Evolutionary conservation across 2,888 invertebrate genomes (phyloP).

Genomic region (Troides oblongomaculatus): DNA sequence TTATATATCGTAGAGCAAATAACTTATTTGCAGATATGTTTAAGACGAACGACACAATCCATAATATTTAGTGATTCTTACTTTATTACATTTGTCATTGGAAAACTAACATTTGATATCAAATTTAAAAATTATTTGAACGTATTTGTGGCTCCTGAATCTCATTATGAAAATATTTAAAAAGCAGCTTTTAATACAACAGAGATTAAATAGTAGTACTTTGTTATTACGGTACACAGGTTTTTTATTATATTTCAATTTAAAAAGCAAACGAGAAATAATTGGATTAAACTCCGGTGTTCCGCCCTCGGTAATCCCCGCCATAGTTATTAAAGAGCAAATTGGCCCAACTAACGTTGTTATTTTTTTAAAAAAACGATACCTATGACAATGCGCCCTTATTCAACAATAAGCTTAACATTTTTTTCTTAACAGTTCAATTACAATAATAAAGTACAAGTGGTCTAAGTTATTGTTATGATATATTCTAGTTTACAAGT

Average conservation of each 20-base stretch:
- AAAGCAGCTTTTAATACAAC: not conserved
- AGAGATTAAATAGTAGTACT: slow-evolving; percentile 10
- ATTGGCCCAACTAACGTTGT: slow-evolving; percentile 28
- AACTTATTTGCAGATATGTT: too few relatives aligned
- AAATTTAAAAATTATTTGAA: not conserved
- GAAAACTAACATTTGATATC: not conserved
- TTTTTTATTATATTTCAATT: slow-evolving; percentile 29
- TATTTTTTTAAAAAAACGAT: slow-evolving; percentile 5
- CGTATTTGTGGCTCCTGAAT: not conserved
- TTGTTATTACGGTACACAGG: slow-evolving; percentile 12
- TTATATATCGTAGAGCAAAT: too few relatives aligned
- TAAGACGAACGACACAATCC: too few relatives aligned
- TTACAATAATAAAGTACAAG: slow-evolving; percentile 12
- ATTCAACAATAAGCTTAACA: slow-evolving; percentile 10
- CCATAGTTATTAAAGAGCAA: slow-evolving; percentile 30
- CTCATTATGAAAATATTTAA: not conserved
- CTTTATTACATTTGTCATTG: not conserved
- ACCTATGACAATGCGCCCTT: slow-evolving; percentile 11
- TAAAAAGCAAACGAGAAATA: slow-evolving; percentile 30
- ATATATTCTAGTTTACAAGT: not conserved
- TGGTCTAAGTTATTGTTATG: not conserved
- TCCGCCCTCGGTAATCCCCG: slow-evolving; percentile 28
- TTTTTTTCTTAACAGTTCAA: slow-evolving; percentile 2
- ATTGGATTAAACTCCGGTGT: slow-evolving; percentile 28
- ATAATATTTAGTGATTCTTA: too few relatives aligned